Percentiles rank a stretch among this genome's conserved stretches.
Evolutionary conservation across 2,888 invertebrate species (phyloP).

Genomic region (Trisateles emortualis): DNA sequence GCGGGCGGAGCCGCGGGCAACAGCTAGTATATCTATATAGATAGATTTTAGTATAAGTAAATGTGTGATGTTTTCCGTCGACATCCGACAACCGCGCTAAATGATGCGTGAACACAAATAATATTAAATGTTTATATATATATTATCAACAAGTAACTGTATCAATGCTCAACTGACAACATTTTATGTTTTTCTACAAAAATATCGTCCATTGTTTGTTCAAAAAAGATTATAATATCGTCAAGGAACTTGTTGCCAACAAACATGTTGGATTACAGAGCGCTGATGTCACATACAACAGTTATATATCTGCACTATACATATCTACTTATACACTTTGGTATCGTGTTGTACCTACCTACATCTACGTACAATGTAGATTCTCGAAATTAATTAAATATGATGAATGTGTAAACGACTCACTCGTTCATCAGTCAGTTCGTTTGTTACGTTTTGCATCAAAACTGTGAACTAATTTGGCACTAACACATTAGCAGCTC

Average conservation of each 20-base stretch:
- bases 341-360: no score
- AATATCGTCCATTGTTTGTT: conserved; percentile 16
- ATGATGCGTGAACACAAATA: neutral
- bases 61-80: no score
- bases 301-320: neutral
- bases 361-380: no score
- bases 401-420: no score
- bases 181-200: conserved; percentile 13
- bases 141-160: neutral
- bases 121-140: neutral
- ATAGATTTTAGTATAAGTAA: no score
- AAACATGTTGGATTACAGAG: conserved; percentile 2
- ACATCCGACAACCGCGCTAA: neutral
- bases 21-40: no score
- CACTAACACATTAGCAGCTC: no score
- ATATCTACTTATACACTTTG: neutral
- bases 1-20: no score
- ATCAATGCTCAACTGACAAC: neutral
- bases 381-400: no score
- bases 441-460: no score
- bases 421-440: no score
- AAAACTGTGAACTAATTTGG: no score
- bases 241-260: conserved; percentile 15
- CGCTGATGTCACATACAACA: conserved; percentile 12
- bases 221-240: conserved; percentile 7